These are phyloP conservation scores for Pterocles orientalis DNA, from an alignment of 2,113 vertebrate species.

Conservation along the genomic window DNA sequence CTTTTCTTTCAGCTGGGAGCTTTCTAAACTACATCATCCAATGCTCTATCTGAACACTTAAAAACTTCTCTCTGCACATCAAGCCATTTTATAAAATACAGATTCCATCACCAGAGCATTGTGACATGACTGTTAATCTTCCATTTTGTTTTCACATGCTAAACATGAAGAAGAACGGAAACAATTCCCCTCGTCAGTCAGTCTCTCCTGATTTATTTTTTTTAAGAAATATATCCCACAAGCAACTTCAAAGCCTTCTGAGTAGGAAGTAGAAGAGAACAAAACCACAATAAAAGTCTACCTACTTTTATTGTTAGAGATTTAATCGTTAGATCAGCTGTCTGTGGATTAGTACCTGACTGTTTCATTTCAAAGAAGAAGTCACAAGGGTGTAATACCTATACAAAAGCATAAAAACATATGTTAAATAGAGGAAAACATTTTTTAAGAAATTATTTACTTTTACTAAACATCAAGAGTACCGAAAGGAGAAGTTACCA, in stretches of 20 bases:
- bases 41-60: neutral
- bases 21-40: neutral
- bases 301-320: slow-evolving; percentile 88
- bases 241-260: neutral
- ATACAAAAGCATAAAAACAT: neutral
- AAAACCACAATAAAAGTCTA: neutral
- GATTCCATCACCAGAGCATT: neutral
- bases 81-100: neutral
- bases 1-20: neutral
- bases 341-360: slow-evolving; percentile 76
- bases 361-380: slow-evolving; percentile 86
- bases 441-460: neutral
- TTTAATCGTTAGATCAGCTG: slow-evolving; percentile 85
- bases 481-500: neutral
- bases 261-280: neutral
- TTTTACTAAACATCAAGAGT: neutral
- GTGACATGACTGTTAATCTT: neutral
- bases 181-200: neutral
- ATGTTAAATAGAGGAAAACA: neutral
- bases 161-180: neutral
- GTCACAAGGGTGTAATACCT: slow-evolving; percentile 92
- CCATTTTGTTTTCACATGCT: neutral
- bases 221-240: neutral
- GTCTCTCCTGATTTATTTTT: neutral
- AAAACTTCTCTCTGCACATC: neutral